Base-by-base conservation (phyloP, 2,113 vertebrate species). In the Esox niger region DNA sequence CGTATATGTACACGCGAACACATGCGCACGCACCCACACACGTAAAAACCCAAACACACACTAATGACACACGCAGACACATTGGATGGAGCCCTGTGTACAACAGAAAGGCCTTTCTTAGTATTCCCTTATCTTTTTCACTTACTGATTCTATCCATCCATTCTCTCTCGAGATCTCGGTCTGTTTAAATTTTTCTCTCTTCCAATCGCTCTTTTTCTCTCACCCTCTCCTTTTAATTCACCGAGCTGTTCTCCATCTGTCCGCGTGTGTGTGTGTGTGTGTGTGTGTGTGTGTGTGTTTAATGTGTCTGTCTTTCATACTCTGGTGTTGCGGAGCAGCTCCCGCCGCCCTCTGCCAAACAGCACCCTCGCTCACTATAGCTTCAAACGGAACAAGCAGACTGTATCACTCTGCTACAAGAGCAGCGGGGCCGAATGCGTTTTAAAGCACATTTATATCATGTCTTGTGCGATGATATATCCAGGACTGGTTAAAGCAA, bases 121-220 rank as follows among this genome's bases (percentile, higher is more conserved):
- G 7, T 66, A 32, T 38, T 69, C 66, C 75, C 67, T 62, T 67
- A 69, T 64, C 56, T 58, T 55, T 11, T 33, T 61, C 29, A 61
- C 46, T 54, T n/a, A 25, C 43, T 64, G 26, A 27, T 11, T 62
- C 68, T 47, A 64, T 73, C 58, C 20, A 46, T 49, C n/a, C 60
- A 1, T 35, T 38, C 10, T 31, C 43, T 73, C 71, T 61, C n/a
- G 30, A 17, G 27, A 27, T 47, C 26, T 58, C 7, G 30, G 6
- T 64, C 25, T 59, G 30, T 71, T 61, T 13, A 63, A 46, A 64
- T 71, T 77, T 67, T 67, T 26, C 21, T 17, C 11, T 38, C 64
- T 73, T 7, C 17, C 30, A 27, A 2, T 38, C 65, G 17, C 3
- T 31, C 4, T 52, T 1, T 52, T 27, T 27, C 38, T 49, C 1